Conservation (phyloP, 2,113 vertebrate species). For the Seriola rivoliana region DNA sequence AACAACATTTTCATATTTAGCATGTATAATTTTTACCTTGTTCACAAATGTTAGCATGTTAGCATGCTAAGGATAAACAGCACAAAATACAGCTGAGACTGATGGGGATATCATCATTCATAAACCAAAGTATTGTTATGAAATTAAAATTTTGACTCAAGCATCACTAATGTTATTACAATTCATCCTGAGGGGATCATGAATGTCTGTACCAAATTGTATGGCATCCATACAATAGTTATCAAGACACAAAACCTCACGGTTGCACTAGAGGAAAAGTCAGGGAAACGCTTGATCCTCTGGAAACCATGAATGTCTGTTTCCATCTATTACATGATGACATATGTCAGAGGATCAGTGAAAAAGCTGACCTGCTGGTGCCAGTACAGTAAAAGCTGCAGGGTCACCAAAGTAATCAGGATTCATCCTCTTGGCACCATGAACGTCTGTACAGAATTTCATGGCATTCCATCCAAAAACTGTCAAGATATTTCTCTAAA, state of each 20-base stretch:
- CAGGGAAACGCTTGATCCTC: background rate
- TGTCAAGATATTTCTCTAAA: conserved; percentile 10
- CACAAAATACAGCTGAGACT: background rate
- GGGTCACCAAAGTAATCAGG: background rate
- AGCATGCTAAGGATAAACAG: background rate
- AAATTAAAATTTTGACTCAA: background rate
- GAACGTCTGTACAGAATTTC: background rate
- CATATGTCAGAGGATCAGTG: background rate
- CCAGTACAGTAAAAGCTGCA: background rate
- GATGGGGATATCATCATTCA: background rate
- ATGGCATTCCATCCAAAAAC: background rate
- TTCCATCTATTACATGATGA: background rate
- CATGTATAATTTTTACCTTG: background rate
- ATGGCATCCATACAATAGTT: background rate
- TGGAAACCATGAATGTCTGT: background rate
- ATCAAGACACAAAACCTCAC: background rate
- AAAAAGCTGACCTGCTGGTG: background rate
- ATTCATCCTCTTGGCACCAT: no score
- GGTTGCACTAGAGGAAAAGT: background rate
- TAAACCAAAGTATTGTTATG: background rate
- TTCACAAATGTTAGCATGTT: background rate
- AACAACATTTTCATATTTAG: background rate
- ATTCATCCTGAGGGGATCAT: background rate
- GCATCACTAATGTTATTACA: background rate
- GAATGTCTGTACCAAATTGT: background rate